Evolutionary conservation across 2,797 vertebrate species (phyloP).

Genomic region (Anguilla anguilla): DNA sequence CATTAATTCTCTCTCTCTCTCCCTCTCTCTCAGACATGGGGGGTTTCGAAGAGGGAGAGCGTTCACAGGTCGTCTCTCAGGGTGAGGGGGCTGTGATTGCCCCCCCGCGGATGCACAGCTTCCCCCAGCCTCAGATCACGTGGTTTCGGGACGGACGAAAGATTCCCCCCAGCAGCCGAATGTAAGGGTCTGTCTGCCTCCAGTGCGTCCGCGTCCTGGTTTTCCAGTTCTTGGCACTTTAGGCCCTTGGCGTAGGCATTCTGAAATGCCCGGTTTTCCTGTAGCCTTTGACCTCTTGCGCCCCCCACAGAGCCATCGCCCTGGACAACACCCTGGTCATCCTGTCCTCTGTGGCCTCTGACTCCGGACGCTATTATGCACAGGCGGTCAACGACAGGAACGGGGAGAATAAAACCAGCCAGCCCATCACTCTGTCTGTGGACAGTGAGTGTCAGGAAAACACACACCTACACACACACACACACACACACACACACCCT

Average conservation of each 20-base stretch:
- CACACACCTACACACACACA: neutral
- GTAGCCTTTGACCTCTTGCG: conserved; percentile 11
- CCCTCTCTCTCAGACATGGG: conserved; percentile 83
- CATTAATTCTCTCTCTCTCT: conserved; percentile 3
- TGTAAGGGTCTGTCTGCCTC: conserved; percentile 75
- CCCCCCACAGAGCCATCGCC: conserved; percentile 84
- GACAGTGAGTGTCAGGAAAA: conserved; percentile 80
- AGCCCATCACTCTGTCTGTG: conserved; percentile 86
- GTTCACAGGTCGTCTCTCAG: conserved; percentile 84
- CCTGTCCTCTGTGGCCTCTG: conserved; percentile 91
- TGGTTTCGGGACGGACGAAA: conserved; percentile 97
- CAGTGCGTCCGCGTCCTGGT: conserved; percentile 18
- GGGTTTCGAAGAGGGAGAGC: conserved; percentile 85
- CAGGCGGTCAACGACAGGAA: conserved; percentile 98
- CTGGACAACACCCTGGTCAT: conserved; percentile 96
- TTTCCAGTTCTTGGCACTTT: neutral
- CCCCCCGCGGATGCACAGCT: conserved; percentile 89
- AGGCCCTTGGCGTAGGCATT: neutral
- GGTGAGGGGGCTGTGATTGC: conserved; percentile 87
- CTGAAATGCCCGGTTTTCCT: neutral
- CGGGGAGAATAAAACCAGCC: conserved; percentile 97
- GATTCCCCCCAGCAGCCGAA: conserved; percentile 94
- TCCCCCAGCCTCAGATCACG: conserved; percentile 94
- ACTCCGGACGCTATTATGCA: conserved; percentile 92
- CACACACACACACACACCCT: conserved; percentile 29